Evolutionary conservation across 2,888 invertebrate genomes (phyloP).

Genomic region (Prosapia bicincta): DNA sequence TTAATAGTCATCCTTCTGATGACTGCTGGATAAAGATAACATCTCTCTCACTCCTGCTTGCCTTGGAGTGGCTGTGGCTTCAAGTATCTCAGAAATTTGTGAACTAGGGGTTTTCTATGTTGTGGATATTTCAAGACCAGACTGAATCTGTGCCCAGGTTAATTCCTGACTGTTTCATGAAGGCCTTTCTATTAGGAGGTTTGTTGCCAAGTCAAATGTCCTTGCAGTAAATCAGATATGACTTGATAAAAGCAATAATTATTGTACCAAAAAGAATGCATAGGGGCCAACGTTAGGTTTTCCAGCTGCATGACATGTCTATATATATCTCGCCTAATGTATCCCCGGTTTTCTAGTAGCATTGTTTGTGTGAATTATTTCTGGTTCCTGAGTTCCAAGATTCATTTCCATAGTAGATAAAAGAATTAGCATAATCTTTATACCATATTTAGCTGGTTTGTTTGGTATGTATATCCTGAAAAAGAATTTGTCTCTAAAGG

Average conservation of each 20-base stretch:
- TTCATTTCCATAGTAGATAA: conserved; percentile 4
- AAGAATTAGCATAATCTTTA: conserved; percentile 7
- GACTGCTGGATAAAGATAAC: no score
- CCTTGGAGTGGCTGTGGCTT: no score
- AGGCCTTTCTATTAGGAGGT: conserved; percentile 13
- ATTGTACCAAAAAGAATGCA: no score
- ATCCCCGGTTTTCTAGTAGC: background rate
- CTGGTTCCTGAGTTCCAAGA: background rate
- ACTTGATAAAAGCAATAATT: conserved; percentile 11
- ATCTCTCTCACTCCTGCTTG: no score
- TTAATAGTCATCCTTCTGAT: no score
- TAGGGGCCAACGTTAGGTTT: no score
- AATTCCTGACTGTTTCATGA: conserved; percentile 17
- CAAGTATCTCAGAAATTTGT: no score
- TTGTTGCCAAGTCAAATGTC: background rate
- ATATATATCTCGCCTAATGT: background rate
- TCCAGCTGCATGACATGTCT: no score
- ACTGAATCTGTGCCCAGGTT: conserved; percentile 16
- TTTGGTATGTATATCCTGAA: conserved; percentile 11
- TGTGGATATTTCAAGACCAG: no score
- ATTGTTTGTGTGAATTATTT: conserved; percentile 2
- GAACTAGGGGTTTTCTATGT: no score
- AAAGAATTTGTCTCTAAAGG: conserved; percentile 5
- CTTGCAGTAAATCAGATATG: background rate
- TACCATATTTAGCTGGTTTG: conserved; percentile 9